Evolutionary conservation across 2,113 vertebrate species (phyloP).

Genomic region (Cromileptes altivelis): DNA sequence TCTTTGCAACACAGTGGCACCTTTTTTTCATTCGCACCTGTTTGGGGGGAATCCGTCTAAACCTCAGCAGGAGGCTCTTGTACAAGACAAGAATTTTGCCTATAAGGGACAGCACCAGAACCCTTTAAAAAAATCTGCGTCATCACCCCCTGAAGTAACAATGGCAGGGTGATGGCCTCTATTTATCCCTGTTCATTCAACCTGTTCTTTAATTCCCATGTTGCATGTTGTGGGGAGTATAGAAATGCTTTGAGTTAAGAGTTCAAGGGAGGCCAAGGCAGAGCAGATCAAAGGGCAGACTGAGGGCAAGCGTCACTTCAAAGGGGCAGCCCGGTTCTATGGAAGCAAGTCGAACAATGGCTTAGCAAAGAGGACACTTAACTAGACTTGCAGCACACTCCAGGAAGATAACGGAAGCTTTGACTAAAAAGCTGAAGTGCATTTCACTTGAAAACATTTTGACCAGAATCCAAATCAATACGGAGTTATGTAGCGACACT

Average conservation of each 20-base stretch:
- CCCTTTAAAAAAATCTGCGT: conserved; percentile 18
- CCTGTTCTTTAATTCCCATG: conserved; percentile 34
- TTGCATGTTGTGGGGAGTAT: neutral
- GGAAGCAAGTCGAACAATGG: conserved; percentile 26
- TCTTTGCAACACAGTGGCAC: no score
- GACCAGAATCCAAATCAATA: neutral
- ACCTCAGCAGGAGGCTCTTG: conserved; percentile 39
- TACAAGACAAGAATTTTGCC: neutral
- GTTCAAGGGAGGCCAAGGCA: conserved; percentile 46
- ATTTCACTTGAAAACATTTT: neutral
- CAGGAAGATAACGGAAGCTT: neutral
- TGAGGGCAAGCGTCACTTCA: conserved; percentile 57
- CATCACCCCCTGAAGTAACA: conserved; percentile 6
- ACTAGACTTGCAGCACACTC: neutral
- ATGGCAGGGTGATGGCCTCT: conserved; percentile 25
- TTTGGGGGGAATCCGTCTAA: conserved; percentile 37
- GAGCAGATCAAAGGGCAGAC: conserved; percentile 59
- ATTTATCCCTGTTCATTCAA: conserved; percentile 38
- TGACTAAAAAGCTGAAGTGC: neutral
- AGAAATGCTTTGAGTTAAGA: conserved; percentile 32
- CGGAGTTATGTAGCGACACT: neutral
- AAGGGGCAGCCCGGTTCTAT: conserved; percentile 5
- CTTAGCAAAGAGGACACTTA: conserved; percentile 13
- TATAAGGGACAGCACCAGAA: conserved; percentile 16
- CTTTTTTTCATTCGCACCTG: conserved; percentile 43